phyloP scores from a whole-genome alignment of 2,113 vertebrate genomes.

The Orycteropus afer region DNA sequence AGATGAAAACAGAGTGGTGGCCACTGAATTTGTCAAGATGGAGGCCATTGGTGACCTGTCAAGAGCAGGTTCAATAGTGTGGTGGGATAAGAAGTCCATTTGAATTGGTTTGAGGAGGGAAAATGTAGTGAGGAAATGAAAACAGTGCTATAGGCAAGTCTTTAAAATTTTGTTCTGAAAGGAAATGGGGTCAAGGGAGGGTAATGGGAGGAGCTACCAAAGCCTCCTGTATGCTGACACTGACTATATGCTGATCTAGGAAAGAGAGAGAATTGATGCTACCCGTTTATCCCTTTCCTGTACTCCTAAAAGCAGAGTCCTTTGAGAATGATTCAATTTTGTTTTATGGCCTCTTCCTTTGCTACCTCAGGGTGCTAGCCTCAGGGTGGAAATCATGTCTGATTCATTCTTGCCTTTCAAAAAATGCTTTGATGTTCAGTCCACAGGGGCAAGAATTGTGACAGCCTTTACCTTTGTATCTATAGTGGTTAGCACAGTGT shows the following conservation, averaged over 20 bases:
- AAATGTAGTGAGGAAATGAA: not conserved
- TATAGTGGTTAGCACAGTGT: not conserved
- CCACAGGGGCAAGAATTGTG: not conserved
- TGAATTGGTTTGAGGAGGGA: not conserved
- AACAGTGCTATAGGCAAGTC: not conserved
- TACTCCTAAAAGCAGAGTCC: not conserved
- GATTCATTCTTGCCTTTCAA: not conserved
- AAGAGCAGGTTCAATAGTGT: not conserved
- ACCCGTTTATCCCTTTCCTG: not conserved
- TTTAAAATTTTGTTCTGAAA: not conserved
- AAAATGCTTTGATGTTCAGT: not conserved
- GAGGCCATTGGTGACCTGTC: not conserved
- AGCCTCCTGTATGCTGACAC: not conserved
- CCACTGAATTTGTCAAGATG: not conserved
- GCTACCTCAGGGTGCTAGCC: conserved; percentile 14
- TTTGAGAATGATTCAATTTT: conserved; percentile 10
- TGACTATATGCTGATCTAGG: not conserved
- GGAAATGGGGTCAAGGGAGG: not conserved
- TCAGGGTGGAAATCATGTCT: not conserved
- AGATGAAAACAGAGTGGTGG: not conserved
- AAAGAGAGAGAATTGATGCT: not conserved
- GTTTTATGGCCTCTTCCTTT: not conserved
- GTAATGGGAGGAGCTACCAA: not conserved
- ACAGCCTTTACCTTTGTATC: not conserved
- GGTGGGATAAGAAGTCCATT: not conserved